Percentiles rank a stretch among this genome's conserved stretches.
Conservation (phyloP, 2,113 vertebrate species). For the Dromiciops gliroides region DNA sequence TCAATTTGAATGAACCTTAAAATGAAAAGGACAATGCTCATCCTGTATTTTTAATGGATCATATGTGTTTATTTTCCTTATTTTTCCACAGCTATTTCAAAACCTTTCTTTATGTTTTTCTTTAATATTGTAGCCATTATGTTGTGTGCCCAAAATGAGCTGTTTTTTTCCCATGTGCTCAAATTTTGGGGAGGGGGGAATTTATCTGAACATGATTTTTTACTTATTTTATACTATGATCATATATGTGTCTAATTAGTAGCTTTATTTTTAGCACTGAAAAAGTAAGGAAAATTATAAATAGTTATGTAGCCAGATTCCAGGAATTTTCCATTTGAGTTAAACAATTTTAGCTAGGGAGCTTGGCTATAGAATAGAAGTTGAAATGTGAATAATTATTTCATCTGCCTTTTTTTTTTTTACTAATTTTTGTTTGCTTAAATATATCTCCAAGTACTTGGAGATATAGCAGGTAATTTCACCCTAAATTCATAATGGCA, state of each 20-base stretch:
- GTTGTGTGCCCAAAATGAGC: neutral
- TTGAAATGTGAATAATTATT: neutral
- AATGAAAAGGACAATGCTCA: neutral
- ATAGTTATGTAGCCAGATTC: neutral
- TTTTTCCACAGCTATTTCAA: neutral
- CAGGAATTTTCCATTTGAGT: neutral
- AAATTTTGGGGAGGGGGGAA: neutral
- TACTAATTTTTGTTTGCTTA: neutral
- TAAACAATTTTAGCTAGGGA: neutral
- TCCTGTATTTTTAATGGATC: neutral
- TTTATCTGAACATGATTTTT: neutral
- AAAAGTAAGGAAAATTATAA: neutral
- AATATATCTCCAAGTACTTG: neutral
- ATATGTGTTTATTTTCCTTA: neutral
- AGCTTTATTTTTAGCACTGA: neutral
- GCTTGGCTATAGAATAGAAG: neutral
- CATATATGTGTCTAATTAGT: neutral
- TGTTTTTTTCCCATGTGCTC: neutral
- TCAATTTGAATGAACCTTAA: constrained; percentile 24
- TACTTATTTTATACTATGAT: neutral
- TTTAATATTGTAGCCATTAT: constrained; percentile 6
- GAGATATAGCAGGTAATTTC: neutral
- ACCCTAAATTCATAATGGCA: neutral
- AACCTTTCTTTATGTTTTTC: neutral
- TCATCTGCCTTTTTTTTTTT: neutral